phyloP scores from a whole-genome alignment of 2,113 vertebrate species.

The Elephantulus edwardii region DNA sequence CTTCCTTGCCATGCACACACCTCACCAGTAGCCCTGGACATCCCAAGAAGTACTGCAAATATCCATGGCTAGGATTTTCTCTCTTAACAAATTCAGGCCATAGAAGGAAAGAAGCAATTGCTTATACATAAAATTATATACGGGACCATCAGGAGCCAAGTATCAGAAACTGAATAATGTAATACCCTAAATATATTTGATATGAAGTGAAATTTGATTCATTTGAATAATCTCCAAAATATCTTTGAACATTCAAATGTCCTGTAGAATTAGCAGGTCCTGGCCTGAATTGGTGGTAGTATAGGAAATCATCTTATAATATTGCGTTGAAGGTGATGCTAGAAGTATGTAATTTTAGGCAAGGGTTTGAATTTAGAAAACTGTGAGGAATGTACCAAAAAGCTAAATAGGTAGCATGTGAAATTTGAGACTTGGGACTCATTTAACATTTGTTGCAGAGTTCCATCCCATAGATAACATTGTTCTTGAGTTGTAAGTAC shows the following conservation, averaged over 20 bases:
- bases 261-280: constrained; percentile 35
- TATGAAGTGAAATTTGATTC: constrained; percentile 19
- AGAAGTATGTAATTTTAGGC: constrained; percentile 2
- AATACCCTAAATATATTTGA: constrained; percentile 19
- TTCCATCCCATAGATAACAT: constrained; percentile 3
- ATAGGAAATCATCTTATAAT: neutral
- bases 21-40: neutral
- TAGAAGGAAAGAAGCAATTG: neutral
- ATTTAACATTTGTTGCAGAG: neutral
- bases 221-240: constrained; percentile 13
- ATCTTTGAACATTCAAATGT: constrained; percentile 22
- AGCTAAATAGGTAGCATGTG: constrained; percentile 11
- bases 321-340: neutral
- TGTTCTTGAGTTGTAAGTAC: constrained; percentile 39
- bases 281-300: neutral
- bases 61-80: neutral
- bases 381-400: neutral
- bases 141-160: neutral
- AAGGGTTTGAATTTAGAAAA: constrained; percentile 7
- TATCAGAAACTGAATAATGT: neutral
- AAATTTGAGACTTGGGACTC: neutral
- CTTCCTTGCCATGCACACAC: neutral
- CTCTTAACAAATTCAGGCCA: neutral
- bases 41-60: neutral
- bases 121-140: neutral